These are phyloP conservation scores for Stratiomys singularior DNA, from an alignment of 2,888 invertebrate species.

Conservation along the genomic window DNA sequence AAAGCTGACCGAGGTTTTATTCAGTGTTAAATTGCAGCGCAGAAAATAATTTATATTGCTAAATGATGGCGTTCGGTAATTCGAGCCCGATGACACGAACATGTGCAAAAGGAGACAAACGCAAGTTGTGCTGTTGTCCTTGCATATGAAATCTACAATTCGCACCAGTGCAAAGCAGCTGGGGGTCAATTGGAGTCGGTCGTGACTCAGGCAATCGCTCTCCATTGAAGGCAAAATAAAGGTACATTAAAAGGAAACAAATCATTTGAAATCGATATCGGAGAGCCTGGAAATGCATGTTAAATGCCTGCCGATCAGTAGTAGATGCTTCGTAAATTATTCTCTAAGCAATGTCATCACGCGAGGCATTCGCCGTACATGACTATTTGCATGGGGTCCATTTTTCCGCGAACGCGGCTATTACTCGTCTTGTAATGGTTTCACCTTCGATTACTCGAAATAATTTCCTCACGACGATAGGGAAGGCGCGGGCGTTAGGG, in stretches of 20 bases:
- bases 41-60: slow-evolving; percentile 11
- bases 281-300: background rate
- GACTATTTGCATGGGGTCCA: too few species aligned
- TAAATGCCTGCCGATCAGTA: slow-evolving; percentile 5
- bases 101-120: background rate
- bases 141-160: background rate
- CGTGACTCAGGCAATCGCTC: background rate
- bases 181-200: background rate
- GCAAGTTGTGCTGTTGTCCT: background rate
- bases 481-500: too few species aligned
- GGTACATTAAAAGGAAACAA: background rate
- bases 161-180: background rate
- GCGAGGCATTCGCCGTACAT: background rate
- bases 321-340: slow-evolving; percentile 2
- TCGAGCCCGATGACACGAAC: slow-evolving; percentile 34
- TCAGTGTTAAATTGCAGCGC: slow-evolving; percentile 25
- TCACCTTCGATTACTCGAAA: too few species aligned
- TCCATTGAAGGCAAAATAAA: background rate
- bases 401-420: too few species aligned
- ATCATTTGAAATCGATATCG: slow-evolving; percentile 8
- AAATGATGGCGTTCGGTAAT: slow-evolving; percentile 25
- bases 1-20: background rate
- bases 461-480: too few species aligned
- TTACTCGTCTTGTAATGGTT: too few species aligned
- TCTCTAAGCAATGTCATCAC: background rate